Evolutionary conservation across 1,140 invertebrate species (phyloP).

Genomic region (Zaprionus ornatus): DNA sequence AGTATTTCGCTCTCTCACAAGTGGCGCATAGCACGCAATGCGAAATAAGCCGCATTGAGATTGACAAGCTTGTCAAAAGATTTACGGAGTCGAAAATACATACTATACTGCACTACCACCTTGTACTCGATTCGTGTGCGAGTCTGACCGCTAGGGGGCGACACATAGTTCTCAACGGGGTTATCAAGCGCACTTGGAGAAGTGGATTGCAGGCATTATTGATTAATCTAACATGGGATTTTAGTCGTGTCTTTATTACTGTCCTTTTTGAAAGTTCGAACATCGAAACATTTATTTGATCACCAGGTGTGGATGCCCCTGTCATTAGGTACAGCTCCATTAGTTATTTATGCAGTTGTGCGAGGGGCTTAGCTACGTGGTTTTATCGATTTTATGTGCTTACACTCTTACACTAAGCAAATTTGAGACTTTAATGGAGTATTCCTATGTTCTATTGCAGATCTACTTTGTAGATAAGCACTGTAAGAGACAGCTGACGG

Average conservation of each 20-base stretch:
- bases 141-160: constrained; percentile 10
- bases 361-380: constrained; percentile 6
- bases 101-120: too few species aligned
- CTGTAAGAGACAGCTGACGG: constrained; percentile 14
- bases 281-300: constrained; percentile 21
- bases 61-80: constrained; percentile 57
- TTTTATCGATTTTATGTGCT: constrained; percentile 36
- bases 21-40: constrained; percentile 25
- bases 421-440: not conserved
- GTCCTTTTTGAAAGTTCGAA: constrained; percentile 1
- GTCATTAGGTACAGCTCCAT: constrained; percentile 29
- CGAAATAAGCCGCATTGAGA: constrained; percentile 42
- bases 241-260: not conserved
- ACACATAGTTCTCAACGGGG: not conserved
- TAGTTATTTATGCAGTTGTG: constrained; percentile 31
- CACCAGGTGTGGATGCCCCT: constrained; percentile 32
- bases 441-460: not conserved
- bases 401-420: constrained; percentile 20
- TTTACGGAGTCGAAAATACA: constrained; percentile 22
- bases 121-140: not conserved
- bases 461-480: constrained; percentile 29
- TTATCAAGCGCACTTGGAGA: constrained; percentile 26
- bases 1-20: not conserved
- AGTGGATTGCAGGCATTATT: constrained; percentile 46
- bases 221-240: constrained; percentile 19